These are phyloP conservation scores for Ceratoteleas bidentatus DNA, from an alignment of 1,140 invertebrate genomes.

Conservation along the genomic window DNA sequence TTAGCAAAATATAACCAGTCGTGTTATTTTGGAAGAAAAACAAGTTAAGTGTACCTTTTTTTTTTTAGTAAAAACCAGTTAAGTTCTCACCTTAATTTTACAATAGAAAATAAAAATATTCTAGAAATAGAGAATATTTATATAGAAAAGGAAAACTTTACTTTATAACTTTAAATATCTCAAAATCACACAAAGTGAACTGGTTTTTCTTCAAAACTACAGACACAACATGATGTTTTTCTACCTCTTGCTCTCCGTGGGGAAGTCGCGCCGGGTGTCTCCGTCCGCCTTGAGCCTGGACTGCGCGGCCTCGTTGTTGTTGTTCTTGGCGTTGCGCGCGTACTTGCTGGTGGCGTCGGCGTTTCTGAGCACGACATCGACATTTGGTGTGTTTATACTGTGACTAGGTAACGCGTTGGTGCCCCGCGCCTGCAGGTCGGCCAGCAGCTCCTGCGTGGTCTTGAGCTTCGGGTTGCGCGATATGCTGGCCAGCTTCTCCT, in stretches of 20 bases:
- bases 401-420: constrained; percentile 78
- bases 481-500: constrained; percentile 85
- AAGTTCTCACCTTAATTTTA: too few relatives aligned
- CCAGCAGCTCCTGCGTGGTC: constrained; percentile 91
- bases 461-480: constrained; percentile 88
- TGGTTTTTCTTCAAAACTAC: too few relatives aligned
- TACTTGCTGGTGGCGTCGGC: constrained; percentile 83
- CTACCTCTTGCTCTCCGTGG: constrained; percentile 50
- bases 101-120: too few relatives aligned
- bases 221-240: too few relatives aligned
- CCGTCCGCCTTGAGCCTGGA: constrained; percentile 51
- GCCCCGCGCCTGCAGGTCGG: constrained; percentile 87
- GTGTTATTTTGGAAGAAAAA: too few relatives aligned
- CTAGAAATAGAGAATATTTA: too few relatives aligned
- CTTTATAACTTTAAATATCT: too few relatives aligned
- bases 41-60: too few relatives aligned
- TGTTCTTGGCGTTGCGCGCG: constrained; percentile 82
- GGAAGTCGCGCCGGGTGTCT: constrained; percentile 47
- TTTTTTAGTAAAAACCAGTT: too few relatives aligned
- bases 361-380: constrained; percentile 73
- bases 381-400: constrained; percentile 75
- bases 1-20: too few relatives aligned
- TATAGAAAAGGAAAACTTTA: too few relatives aligned
- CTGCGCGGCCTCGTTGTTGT: constrained; percentile 57
- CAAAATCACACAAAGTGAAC: too few relatives aligned